Conservation (phyloP, 2,797 vertebrate species). For the Notolabrus celidotus region DNA sequence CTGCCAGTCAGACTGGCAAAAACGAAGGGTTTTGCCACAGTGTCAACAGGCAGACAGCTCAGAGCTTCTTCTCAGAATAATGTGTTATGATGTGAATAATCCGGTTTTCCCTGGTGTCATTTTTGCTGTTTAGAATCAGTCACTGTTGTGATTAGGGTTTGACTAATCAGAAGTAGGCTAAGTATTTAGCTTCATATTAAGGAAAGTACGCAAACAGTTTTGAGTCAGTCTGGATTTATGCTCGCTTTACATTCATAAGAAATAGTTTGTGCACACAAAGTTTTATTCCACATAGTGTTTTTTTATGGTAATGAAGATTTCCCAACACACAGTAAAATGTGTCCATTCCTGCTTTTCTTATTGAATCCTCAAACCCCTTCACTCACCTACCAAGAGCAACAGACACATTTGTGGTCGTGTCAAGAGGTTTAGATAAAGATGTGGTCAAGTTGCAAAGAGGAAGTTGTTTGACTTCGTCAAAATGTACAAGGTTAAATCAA, state of each 20-base stretch:
- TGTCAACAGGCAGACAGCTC: no score
- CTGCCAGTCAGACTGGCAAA: no score
- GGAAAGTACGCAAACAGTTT: no score
- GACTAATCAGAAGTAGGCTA: no score
- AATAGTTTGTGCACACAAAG: neutral
- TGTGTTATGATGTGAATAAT: no score
- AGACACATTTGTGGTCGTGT: neutral
- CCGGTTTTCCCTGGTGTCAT: no score
- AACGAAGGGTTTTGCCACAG: no score
- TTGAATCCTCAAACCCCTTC: neutral
- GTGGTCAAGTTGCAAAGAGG: neutral
- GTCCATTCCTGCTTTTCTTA: conserved; percentile 3
- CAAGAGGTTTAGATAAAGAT: neutral
- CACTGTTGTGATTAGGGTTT: no score
- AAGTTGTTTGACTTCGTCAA: neutral
- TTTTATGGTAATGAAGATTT: neutral
- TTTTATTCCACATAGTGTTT: no score
- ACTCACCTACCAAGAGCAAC: neutral
- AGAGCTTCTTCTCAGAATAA: no score
- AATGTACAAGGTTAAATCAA: neutral
- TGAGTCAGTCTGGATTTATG: neutral
- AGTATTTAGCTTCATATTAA: no score
- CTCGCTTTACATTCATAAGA: neutral
- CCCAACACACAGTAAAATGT: neutral
- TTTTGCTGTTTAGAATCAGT: no score